Percentiles rank a stretch among this genome's conserved stretches.
These are phyloP conservation scores for Morbakka virulenta DNA, from an alignment of 30 jellyfish, hydroid and myxozoan species.

Conservation along the genomic window DNA sequence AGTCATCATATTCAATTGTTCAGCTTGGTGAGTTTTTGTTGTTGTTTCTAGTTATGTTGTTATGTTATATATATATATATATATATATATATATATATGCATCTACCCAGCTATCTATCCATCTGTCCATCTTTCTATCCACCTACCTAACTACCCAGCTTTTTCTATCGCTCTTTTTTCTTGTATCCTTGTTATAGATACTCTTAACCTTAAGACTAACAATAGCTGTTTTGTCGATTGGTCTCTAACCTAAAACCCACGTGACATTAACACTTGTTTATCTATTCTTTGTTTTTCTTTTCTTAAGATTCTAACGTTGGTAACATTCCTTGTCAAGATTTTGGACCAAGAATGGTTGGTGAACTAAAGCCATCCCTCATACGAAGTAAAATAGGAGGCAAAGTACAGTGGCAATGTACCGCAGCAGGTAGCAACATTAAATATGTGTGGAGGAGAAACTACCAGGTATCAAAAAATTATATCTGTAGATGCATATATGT, in stretches of 20 bases:
- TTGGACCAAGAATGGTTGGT: slow-evolving; percentile 79
- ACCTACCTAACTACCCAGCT: no score
- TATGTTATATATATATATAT: neutral
- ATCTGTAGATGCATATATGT: neutral
- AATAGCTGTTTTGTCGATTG: no score
- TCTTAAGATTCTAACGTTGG: no score
- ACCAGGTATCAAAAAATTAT: slow-evolving; percentile 23
- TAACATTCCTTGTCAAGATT: no score
- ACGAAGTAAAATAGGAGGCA: slow-evolving; percentile 41
- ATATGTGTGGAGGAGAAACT: slow-evolving; percentile 76
- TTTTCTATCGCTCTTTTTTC: no score
- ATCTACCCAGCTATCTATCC: no score
- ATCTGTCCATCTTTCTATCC: no score
- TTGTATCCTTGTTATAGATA: no score
- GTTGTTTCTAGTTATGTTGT: neutral
- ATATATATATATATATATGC: slow-evolving; percentile 29
- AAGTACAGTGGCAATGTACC: slow-evolving; percentile 56
- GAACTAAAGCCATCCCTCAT: slow-evolving; percentile 48
- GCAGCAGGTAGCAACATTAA: slow-evolving; percentile 66
- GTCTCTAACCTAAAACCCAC: no score
- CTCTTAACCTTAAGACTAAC: no score
- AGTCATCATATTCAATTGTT: slow-evolving; percentile 79
- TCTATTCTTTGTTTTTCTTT: no score
- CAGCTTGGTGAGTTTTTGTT: slow-evolving; percentile 54
- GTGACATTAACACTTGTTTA: no score